Evolutionary conservation across 35 echinoderm and acorn worm species (phyloP), one percentile per base, ranked within the genome.

Genomic region (Diadema setosum): DNA sequence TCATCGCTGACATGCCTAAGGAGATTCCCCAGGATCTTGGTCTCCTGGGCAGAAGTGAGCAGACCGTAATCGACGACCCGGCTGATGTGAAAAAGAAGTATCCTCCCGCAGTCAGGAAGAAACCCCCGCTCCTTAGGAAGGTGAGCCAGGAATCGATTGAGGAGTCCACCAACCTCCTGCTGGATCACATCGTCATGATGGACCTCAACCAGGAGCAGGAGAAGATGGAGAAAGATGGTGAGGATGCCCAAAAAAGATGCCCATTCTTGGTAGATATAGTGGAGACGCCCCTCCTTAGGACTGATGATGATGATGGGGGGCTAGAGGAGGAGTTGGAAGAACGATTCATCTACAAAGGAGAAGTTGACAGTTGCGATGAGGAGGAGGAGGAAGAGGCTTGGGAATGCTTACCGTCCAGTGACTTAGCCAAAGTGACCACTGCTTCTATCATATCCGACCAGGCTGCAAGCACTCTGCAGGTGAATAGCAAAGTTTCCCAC

Each of bases 291-390:
- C 44, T 83, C 4, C 37, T 52, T 21, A 27, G 56, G 2, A n/a
- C n/a, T n/a, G 43, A 48, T 31, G 43, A 83, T 33, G 12, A 42
- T 23, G n/a, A 7, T 11, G 26, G 43, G 42, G 20, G 7, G 32
- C 20, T 21, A 3, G 80, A 46, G 80, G 37, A 48, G 17, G 74
- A 42, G 81, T 5, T 32, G 24, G 43, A 83, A 24, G 43, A 83
- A 83, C 29, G n/a, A 35, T 52, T 52, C 56, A 5, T 52, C 7
- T 52, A 56, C 56, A 23, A 83, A 52, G 81, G 48, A 52, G 81
- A 83, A 52, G 45, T 17, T 83, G 81, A 83, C 31, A 57, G 48
- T 83, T 48, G 48, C 56, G 81, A 82, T 55, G 80, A 83, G 8
- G 81, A 82, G n/a, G 43, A 82, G n/a, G 78, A 83, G 0, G 43